These are phyloP conservation scores for Papilio aristodemus DNA, from an alignment of 1,140 invertebrate species.

Conservation along the genomic window DNA sequence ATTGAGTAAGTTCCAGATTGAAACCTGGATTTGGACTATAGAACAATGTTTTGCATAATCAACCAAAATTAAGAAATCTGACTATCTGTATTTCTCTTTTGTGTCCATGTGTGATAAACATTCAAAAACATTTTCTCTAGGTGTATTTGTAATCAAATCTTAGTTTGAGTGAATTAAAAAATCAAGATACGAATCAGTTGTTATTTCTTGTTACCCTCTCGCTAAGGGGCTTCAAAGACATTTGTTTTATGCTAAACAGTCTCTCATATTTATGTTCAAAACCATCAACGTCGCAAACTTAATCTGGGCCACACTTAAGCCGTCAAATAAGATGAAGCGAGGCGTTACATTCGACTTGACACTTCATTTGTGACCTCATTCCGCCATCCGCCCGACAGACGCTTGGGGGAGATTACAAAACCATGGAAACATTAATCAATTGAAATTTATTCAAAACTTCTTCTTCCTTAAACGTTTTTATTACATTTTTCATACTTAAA, in stretches of 20 bases:
- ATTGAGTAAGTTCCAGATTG: too few relatives aligned
- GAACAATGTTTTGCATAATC: too few relatives aligned
- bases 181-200: not conserved
- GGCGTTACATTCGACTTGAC: constrained; percentile 54
- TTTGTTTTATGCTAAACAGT: constrained; percentile 20
- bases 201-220: not conserved
- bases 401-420: constrained; percentile 36
- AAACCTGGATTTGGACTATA: too few relatives aligned
- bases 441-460: constrained; percentile 22
- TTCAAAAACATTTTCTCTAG: too few relatives aligned
- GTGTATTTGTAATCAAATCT: not conserved
- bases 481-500: not conserved
- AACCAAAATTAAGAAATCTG: too few relatives aligned
- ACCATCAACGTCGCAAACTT: constrained; percentile 38
- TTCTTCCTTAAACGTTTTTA: not conserved
- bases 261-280: constrained; percentile 21
- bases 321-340: constrained; percentile 59
- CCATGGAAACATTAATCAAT: constrained; percentile 36
- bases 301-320: constrained; percentile 58
- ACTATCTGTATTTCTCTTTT: too few relatives aligned
- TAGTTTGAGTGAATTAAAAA: not conserved
- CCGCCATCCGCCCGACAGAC: constrained; percentile 31
- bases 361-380: constrained; percentile 45
- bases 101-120: too few relatives aligned
- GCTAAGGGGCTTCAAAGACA: not conserved